Conservation (phyloP, 2,113 vertebrate genomes). For the Mola mola region DNA sequence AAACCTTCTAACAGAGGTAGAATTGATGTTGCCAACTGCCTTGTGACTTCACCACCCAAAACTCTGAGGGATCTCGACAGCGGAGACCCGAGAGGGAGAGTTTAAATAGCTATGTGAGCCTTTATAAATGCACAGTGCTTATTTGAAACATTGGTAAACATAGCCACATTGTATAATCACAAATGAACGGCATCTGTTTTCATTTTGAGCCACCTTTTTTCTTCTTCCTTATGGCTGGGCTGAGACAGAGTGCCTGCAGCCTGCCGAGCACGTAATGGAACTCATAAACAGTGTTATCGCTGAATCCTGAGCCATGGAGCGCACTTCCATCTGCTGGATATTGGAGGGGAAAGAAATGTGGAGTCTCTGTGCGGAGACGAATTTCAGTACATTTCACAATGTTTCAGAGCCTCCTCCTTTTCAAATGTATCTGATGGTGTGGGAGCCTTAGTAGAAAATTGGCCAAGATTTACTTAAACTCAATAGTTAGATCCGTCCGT, state of each 20-base stretch:
- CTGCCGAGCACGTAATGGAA: slow-evolving; percentile 72
- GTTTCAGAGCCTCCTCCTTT: slow-evolving; percentile 27
- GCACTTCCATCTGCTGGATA: slow-evolving; percentile 71
- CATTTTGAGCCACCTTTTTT: slow-evolving; percentile 36
- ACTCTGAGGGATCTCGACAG: slow-evolving; percentile 20
- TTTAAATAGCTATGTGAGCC: slow-evolving; percentile 4
- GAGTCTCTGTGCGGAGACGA: slow-evolving; percentile 21
- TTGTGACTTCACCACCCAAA: slow-evolving; percentile 23
- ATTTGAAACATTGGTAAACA: slow-evolving; percentile 67
- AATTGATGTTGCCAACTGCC: background rate
- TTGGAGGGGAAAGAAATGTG: slow-evolving; percentile 55
- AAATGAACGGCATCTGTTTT: slow-evolving; percentile 68
- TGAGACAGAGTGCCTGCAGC: slow-evolving; percentile 53
- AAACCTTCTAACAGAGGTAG: slow-evolving; percentile 5
- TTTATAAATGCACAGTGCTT: slow-evolving; percentile 43
- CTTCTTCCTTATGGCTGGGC: slow-evolving; percentile 39
- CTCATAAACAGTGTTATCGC: slow-evolving; percentile 77
- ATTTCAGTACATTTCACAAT: slow-evolving; percentile 52
- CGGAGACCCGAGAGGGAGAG: background rate
- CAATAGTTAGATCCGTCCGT: background rate
- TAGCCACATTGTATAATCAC: slow-evolving; percentile 61
- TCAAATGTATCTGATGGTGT: slow-evolving; percentile 61
- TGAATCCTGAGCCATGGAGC: slow-evolving; percentile 62
- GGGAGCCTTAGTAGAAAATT: slow-evolving; percentile 25
- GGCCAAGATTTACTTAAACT: slow-evolving; percentile 2